A percentile compares a stretch with the other conserved stretches of the same genome.
Evolutionary conservation across 2,797 vertebrate species (phyloP).

Genomic region (Peromyscus attwateri): DNA sequence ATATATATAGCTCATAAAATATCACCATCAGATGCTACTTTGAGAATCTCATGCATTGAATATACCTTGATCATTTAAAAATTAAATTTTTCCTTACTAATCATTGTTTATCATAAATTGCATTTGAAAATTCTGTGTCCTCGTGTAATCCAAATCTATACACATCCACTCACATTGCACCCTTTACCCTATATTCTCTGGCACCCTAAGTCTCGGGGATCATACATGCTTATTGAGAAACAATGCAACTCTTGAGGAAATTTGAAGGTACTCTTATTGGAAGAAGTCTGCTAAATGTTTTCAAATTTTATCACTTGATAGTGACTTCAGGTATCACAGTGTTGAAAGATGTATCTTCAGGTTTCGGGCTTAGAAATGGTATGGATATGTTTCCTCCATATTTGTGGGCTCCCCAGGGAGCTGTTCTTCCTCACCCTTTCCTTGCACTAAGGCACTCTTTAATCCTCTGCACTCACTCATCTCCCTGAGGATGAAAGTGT

Average conservation of each 20-base stretch:
- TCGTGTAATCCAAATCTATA: background rate
- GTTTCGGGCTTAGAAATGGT: background rate
- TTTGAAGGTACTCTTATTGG: background rate
- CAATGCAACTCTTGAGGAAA: background rate
- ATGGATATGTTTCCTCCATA: background rate
- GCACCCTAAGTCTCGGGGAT: too few relatives aligned
- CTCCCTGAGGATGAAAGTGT: background rate
- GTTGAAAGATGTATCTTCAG: background rate
- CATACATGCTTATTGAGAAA: background rate
- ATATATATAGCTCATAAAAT: background rate
- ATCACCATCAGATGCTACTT: background rate
- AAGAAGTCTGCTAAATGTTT: background rate
- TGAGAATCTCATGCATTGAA: background rate
- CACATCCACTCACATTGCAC: background rate
- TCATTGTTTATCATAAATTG: background rate
- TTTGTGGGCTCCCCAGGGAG: background rate
- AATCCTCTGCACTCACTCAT: background rate
- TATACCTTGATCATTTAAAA: background rate
- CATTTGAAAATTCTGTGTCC: background rate
- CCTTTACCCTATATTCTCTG: background rate
- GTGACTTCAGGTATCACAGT: background rate
- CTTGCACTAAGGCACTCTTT: background rate
- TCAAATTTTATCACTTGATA: background rate
- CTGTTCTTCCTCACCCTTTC: rapidly evolving
- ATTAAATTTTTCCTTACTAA: background rate